A percentile compares a stretch with the other conserved stretches of the same genome.
phyloP scores from a whole-genome alignment of 1,140 invertebrate species.

The Arctopsyche grandis region DNA sequence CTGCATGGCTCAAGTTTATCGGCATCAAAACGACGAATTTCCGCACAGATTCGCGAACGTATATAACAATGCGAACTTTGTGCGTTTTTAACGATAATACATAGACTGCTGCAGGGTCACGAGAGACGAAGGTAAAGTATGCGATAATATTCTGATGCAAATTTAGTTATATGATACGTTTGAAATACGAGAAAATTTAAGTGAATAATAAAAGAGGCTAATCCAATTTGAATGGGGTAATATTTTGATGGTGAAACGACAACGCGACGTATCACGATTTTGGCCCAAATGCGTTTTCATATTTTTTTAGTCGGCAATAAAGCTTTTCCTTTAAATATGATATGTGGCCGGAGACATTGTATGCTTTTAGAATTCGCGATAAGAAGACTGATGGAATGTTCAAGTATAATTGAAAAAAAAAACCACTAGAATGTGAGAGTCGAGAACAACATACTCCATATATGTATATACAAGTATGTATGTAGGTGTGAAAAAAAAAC shows the following conservation, averaged over 20 bases:
- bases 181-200: neutral
- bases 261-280: slow-evolving; percentile 2
- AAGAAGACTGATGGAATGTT: neutral
- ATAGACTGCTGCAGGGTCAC: too few species aligned
- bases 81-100: neutral
- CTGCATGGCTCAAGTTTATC: neutral
- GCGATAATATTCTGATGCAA: too few species aligned
- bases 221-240: slow-evolving; percentile 17
- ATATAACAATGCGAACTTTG: neutral
- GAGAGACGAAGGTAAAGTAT: too few species aligned
- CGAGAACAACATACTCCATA: too few species aligned
- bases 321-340: slow-evolving; percentile 27
- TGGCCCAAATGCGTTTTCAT: slow-evolving; percentile 5
- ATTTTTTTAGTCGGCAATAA: slow-evolving; percentile 5
- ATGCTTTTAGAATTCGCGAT: slow-evolving; percentile 20
- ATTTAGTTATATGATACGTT: too few species aligned
- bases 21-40: slow-evolving; percentile 1
- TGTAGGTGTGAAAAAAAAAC: too few species aligned
- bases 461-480: too few species aligned
- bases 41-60: neutral
- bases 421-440: too few species aligned
- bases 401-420: too few species aligned
- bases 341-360: neutral
- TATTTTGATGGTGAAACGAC: neutral
- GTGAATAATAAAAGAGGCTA: slow-evolving; percentile 20